These are phyloP conservation scores for Sardinella longiceps DNA, from an alignment of 2,797 vertebrate species.

Conservation along the genomic window DNA sequence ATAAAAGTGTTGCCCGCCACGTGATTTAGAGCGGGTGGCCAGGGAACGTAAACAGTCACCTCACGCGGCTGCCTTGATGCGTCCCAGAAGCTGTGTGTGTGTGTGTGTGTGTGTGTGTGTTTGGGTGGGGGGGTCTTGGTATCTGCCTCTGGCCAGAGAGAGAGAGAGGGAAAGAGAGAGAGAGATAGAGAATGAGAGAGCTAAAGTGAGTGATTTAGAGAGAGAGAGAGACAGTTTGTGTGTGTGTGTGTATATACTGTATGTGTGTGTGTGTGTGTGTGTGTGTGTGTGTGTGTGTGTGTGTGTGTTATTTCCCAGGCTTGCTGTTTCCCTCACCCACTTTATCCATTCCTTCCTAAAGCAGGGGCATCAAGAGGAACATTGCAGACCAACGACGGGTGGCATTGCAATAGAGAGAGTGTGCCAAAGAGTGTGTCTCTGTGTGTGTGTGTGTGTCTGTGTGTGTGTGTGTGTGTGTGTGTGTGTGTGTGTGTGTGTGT, in stretches of 20 bases:
- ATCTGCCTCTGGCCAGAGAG: no score
- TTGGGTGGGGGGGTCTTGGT: neutral
- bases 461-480: neutral
- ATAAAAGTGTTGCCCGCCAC: neutral
- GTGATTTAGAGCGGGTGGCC: neutral
- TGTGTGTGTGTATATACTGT: no score
- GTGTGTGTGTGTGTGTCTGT: no score
- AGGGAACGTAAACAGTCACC: conserved; percentile 19
- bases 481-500: neutral
- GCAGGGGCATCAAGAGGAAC: neutral
- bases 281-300: neutral
- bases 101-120: neutral
- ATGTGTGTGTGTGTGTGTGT: conserved; percentile 1
- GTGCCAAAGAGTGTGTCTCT: no score
- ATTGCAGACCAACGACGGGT: neutral
- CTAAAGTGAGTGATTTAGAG: neutral
- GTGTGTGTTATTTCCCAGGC: neutral
- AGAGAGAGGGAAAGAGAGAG: neutral
- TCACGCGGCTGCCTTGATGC: neutral
- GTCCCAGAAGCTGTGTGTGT: neutral
- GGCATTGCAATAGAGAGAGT: neutral
- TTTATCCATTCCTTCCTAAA: neutral
- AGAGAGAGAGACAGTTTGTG: no score
- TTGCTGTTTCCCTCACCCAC: neutral
- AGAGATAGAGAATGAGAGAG: neutral